These are phyloP conservation scores for Tiphia femorata DNA, from an alignment of 2,888 invertebrate genomes.

Conservation along the genomic window DNA sequence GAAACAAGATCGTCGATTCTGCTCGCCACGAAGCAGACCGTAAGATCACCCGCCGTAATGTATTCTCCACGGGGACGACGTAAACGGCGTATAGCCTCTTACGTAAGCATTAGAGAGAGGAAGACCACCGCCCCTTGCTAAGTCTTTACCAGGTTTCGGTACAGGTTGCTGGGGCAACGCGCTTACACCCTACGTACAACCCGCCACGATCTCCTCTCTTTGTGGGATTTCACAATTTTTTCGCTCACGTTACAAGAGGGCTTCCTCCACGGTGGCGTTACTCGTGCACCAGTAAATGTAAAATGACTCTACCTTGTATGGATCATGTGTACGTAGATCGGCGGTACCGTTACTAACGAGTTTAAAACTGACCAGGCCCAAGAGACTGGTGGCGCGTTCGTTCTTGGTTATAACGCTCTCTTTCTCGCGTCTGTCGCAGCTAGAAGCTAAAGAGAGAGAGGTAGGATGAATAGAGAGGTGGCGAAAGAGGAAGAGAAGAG, in stretches of 20 bases:
- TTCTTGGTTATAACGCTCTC: no score
- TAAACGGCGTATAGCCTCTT: no score
- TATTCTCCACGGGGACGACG: no score
- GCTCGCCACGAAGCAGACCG: no score
- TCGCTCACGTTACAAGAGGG: slow-evolving; percentile 34
- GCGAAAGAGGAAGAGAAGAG: neutral
- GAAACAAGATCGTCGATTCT: no score
- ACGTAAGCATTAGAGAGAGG: no score
- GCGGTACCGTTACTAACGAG: slow-evolving; percentile 38
- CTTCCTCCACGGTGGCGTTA: slow-evolving; percentile 26
- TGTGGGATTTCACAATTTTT: slow-evolving; percentile 34
- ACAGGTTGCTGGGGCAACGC: no score
- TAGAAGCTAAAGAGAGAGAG: neutral
- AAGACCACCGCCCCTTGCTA: no score
- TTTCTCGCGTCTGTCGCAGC: neutral
- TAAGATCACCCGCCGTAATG: no score
- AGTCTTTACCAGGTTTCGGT: no score
- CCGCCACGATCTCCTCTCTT: slow-evolving; percentile 35
- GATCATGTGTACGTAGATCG: slow-evolving; percentile 28
- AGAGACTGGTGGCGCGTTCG: slow-evolving; percentile 10
- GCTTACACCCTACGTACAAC: no score
- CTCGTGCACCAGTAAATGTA: slow-evolving; percentile 44
- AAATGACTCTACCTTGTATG: slow-evolving; percentile 40
- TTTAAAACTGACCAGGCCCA: slow-evolving; percentile 29
- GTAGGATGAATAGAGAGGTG: neutral